These are phyloP conservation scores for Helicolenus hilgendorfi DNA, from an alignment of 2,797 vertebrate genomes.

Conservation along the genomic window DNA sequence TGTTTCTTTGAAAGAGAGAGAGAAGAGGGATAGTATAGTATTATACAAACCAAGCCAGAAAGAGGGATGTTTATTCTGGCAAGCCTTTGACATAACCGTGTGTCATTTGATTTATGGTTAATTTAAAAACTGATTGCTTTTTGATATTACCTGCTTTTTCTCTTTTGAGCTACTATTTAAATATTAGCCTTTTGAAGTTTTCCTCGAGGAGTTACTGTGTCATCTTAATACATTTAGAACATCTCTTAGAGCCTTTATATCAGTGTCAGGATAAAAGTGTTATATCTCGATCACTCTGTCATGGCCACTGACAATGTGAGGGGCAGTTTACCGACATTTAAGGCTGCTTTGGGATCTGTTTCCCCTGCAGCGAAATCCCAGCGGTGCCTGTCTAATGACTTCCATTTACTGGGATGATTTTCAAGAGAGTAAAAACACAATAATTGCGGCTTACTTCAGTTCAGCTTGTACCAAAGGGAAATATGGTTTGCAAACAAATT, in stretches of 20 bases:
- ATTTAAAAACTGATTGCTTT: not conserved
- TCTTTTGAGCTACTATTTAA: not conserved
- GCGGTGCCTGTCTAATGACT: not conserved
- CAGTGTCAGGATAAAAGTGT: not conserved
- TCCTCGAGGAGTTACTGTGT: not conserved
- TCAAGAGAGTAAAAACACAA: not conserved
- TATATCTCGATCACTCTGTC: not conserved
- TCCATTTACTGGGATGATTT: constrained; percentile 37
- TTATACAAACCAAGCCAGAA: not conserved
- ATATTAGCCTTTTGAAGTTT: not conserved
- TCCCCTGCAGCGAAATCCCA: not conserved
- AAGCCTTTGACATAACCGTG: not conserved
- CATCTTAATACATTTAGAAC: not conserved
- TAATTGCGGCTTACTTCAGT: not conserved
- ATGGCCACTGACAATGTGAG: not conserved
- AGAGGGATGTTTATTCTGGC: not conserved
- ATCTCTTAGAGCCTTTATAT: not conserved
- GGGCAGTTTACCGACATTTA: not conserved
- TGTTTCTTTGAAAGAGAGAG: no score
- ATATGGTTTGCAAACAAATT: constrained; percentile 17
- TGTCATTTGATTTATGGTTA: not conserved
- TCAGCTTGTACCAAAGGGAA: not conserved
- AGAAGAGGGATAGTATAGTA: not conserved
- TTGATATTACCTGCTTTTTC: not conserved
- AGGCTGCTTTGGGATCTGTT: not conserved